Percentiles rank a stretch among this genome's conserved stretches.
phyloP scores from a whole-genome alignment of 2,113 vertebrate genomes.

The Agapornis roseicollis region DNA sequence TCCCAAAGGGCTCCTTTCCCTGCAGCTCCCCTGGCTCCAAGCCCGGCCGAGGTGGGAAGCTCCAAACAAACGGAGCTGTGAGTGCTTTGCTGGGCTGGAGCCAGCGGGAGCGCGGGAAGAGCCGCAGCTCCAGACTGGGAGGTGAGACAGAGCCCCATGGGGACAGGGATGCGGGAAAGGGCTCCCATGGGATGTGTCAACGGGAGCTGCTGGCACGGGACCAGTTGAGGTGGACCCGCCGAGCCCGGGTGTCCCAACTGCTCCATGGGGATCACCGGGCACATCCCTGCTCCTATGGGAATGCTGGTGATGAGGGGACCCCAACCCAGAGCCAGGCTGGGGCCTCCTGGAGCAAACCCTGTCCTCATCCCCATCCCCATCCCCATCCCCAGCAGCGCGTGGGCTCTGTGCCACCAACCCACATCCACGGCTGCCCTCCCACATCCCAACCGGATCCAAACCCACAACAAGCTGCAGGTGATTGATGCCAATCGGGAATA shows the following conservation, averaged over 20 bases:
- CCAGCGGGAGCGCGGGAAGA: not conserved
- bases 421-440: not conserved
- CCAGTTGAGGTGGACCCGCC: not conserved
- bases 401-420: not conserved
- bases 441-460: not conserved
- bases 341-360: not conserved
- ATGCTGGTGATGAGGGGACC: rapidly evolving
- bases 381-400: rapidly evolving
- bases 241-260: not conserved
- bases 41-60: not conserved
- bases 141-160: not conserved
- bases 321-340: not conserved
- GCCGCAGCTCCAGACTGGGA: not conserved
- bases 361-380: not conserved
- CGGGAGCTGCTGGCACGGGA: not conserved
- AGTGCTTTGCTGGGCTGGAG: not conserved
- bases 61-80: not conserved
- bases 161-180: not conserved
- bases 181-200: not conserved
- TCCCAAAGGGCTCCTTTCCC: not conserved
- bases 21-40: not conserved
- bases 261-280: rapidly evolving
- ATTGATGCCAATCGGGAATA: not conserved
- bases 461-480: not conserved
- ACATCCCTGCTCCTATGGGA: not conserved